Evolutionary conservation across 2,113 vertebrate species (phyloP), one percentile per base, ranked within the genome.

Genomic region (Aptenodytes forsteri): DNA sequence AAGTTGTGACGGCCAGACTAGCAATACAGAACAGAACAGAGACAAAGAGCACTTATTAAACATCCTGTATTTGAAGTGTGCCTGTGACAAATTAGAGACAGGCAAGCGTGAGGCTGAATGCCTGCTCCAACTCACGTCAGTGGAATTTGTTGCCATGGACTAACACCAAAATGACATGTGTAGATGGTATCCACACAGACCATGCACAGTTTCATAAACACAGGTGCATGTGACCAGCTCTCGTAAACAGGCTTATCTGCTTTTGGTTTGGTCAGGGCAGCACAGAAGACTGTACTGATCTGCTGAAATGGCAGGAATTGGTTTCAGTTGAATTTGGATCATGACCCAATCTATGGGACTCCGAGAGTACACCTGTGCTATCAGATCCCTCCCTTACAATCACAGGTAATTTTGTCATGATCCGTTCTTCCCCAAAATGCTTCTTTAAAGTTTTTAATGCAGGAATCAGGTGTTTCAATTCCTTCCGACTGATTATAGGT

Each of bases 11-110:
- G 66, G 27, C 18, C 32, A 76, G 62, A 32, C 32, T 30, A 55
- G 26, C 30, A 81, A 34, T 29, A 21, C 11, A 18, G 19, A 81
- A 58, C 27, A 71, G 40, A 83, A 19, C 2, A 30, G 11, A 65
- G 36, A 32, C 20, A 61, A 79, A 58, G 42, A 61, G 8, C 11
- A 46, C 9, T 83, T 91, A 50, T 34, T 14, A 55, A 73, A 34
- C 21, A 40, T 27, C 17, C 14, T 59, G 1, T 34, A 6, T 59
- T 42, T 1, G 2, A 21, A 0, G 0, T 23, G 5, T 17, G 46
- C 34, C 40, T 27, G 14, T 77, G 58, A 61, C 34, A 58, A 52
- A 73, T 34, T 26, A 70, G 29, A 83, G 52, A 23, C 15, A 67
- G n/a, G 36, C 10, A 64, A 36, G 22, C 4, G 3, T 38, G 44